Evolutionary conservation across 1,140 invertebrate genomes (phyloP).

Genomic region (Trachymyrmex septentrionalis): DNA sequence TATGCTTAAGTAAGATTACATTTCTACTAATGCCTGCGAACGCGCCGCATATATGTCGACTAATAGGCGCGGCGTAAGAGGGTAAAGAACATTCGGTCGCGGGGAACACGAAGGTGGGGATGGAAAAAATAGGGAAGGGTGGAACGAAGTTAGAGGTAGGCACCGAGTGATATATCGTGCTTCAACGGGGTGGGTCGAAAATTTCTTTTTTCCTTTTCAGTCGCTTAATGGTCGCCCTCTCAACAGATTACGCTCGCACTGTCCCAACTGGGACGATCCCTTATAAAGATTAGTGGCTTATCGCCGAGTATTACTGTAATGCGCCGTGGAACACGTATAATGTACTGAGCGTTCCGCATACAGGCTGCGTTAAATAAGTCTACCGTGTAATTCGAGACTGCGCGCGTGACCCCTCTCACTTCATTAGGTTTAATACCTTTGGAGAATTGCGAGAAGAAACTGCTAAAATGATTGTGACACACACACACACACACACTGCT

Average conservation of each 20-base stretch:
- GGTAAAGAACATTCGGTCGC: constrained; percentile 21
- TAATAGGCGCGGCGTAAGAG: constrained; percentile 72
- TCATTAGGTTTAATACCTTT: constrained; percentile 47
- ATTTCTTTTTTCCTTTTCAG: constrained; percentile 74
- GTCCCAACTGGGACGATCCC: constrained; percentile 78
- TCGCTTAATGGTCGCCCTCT: constrained; percentile 81
- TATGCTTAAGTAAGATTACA: constrained; percentile 85
- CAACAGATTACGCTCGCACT: constrained; percentile 80
- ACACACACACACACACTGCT: background rate
- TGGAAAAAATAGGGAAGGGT: constrained; percentile 47
- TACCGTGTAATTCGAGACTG: constrained; percentile 62
- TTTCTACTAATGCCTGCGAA: constrained; percentile 79
- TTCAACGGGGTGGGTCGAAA: constrained; percentile 65
- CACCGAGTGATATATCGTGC: constrained; percentile 78
- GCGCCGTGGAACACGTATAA: constrained; percentile 74
- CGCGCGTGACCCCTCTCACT: constrained; percentile 28
- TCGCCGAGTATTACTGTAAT: constrained; percentile 79
- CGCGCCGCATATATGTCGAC: constrained; percentile 69
- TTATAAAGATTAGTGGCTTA: constrained; percentile 83
- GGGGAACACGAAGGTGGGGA: constrained; percentile 55
- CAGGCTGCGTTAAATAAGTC: constrained; percentile 62
- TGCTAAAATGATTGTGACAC: constrained; percentile 17
- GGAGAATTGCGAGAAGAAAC: constrained; percentile 8
- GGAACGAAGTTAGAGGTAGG: constrained; percentile 51
- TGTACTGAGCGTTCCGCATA: constrained; percentile 45